Evolutionary conservation across 2,888 invertebrate species (phyloP).

Genomic region (Ophioninae sp.): DNA sequence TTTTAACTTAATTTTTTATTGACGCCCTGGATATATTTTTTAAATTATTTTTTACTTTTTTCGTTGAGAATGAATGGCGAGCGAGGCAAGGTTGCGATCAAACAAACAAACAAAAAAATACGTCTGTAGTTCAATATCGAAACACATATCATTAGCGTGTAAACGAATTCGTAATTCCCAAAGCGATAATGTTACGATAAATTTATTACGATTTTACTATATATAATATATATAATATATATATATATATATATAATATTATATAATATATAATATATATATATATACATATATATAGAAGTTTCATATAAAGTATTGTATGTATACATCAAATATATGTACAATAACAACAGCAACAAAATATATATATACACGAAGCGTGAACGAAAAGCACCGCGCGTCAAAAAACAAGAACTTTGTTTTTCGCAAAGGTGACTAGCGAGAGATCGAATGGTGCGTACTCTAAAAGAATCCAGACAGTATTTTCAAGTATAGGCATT

Average conservation of each 20-base stretch:
- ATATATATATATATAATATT: constrained; percentile 19
- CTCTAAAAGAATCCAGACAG: constrained; percentile 70
- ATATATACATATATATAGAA: constrained; percentile 59
- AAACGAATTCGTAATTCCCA: constrained; percentile 50
- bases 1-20: not conserved
- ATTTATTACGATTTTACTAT: constrained; percentile 75
- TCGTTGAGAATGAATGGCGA: constrained; percentile 11
- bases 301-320: constrained; percentile 60
- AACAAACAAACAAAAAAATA: constrained; percentile 63
- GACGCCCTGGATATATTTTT: not conserved
- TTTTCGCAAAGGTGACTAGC: constrained; percentile 28
- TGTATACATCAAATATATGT: constrained; percentile 52
- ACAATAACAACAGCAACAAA: constrained; percentile 29
- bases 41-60: constrained; percentile 12
- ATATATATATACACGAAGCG: constrained; percentile 46
- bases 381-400: constrained; percentile 2
- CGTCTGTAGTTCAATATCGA: constrained; percentile 74
- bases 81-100: constrained; percentile 65
- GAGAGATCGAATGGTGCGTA: constrained; percentile 38
- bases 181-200: constrained; percentile 63
- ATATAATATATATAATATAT: constrained; percentile 62
- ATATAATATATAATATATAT: constrained; percentile 47
- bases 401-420: constrained; percentile 53
- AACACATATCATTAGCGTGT: constrained; percentile 76
- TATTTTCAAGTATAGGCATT: constrained; percentile 72